Evolutionary conservation across 2,888 invertebrate genomes (phyloP).

Genomic region (Tillus elongatus): DNA sequence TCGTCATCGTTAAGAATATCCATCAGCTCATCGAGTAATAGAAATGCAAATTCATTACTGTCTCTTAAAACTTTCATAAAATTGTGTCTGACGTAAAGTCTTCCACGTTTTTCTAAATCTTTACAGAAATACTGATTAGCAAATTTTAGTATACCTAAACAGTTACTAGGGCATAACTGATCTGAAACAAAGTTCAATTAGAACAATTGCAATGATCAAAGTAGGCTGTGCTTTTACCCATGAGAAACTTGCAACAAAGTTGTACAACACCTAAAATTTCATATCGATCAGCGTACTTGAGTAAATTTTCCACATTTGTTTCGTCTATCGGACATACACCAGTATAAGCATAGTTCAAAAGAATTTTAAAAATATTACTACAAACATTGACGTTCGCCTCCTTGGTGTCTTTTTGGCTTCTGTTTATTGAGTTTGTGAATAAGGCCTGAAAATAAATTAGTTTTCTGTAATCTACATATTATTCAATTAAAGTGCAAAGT

Average conservation of each 20-base stretch:
- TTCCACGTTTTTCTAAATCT: slow-evolving; percentile 54
- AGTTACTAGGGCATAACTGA: slow-evolving; percentile 58
- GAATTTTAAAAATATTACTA: slow-evolving; percentile 51
- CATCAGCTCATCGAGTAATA: slow-evolving; percentile 52
- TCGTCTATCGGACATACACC: slow-evolving; percentile 55
- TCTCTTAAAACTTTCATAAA: slow-evolving; percentile 47
- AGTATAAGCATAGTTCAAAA: slow-evolving; percentile 69
- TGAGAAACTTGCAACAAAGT: slow-evolving; percentile 57
- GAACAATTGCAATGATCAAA: too few relatives aligned
- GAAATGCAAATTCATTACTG: slow-evolving; percentile 54
- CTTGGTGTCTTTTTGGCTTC: slow-evolving; percentile 51
- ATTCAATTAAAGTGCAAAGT: too few relatives aligned
- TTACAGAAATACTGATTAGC: slow-evolving; percentile 62
- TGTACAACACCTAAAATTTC: slow-evolving; percentile 64
- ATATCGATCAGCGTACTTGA: slow-evolving; percentile 64
- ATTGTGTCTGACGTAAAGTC: slow-evolving; percentile 32
- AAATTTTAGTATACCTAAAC: slow-evolving; percentile 62
- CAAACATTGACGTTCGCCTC: slow-evolving; percentile 54
- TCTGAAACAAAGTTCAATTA: slow-evolving; percentile 34
- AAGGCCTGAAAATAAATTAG: slow-evolving; percentile 45
- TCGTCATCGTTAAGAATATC: slow-evolving; percentile 60
- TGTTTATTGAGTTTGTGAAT: slow-evolving; percentile 58
- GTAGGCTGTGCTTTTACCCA: slow-evolving; percentile 29
- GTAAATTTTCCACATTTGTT: slow-evolving; percentile 59
- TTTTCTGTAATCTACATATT: too few relatives aligned